Conservation (phyloP, 2,888 invertebrate species). For the Polyploca ridens region DNA sequence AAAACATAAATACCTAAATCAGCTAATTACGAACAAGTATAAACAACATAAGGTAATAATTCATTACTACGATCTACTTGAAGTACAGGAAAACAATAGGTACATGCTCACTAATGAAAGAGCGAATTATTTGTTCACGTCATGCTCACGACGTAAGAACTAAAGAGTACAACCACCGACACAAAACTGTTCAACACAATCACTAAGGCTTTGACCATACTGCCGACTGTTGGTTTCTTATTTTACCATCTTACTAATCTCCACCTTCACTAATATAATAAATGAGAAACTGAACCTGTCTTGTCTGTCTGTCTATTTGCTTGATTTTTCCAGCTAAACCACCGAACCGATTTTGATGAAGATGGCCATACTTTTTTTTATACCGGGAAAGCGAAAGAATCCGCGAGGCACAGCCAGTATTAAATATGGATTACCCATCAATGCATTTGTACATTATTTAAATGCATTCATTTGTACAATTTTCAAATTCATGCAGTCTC, state of each 20-base stretch:
- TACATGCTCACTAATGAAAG: slow-evolving; percentile 40
- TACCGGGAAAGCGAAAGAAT: neutral
- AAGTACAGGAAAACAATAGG: slow-evolving; percentile 34
- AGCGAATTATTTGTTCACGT: slow-evolving; percentile 44
- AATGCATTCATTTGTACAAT: neutral
- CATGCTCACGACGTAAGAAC: slow-evolving; percentile 25
- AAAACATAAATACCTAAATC: slow-evolving; percentile 9
- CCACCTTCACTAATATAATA: too few species aligned
- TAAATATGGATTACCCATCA: neutral
- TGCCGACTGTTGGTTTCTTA: neutral
- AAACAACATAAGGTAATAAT: slow-evolving; percentile 41
- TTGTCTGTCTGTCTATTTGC: too few species aligned
- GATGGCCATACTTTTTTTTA: neutral
- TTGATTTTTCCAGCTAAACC: too few species aligned
- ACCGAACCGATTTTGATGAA: neutral
- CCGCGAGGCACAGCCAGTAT: too few species aligned
- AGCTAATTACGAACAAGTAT: slow-evolving; percentile 28
- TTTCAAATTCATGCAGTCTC: neutral
- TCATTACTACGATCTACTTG: slow-evolving; percentile 30
- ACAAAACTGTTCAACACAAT: slow-evolving; percentile 16
- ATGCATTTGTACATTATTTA: neutral
- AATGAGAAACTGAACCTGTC: too few species aligned
- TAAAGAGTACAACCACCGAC: slow-evolving; percentile 37
- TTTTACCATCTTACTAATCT: too few species aligned
- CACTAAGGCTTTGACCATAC: slow-evolving; percentile 24